These are phyloP conservation scores for Pristionchus entomophagus DNA, from an alignment of 2,888 invertebrate genomes.

Conservation along the genomic window DNA sequence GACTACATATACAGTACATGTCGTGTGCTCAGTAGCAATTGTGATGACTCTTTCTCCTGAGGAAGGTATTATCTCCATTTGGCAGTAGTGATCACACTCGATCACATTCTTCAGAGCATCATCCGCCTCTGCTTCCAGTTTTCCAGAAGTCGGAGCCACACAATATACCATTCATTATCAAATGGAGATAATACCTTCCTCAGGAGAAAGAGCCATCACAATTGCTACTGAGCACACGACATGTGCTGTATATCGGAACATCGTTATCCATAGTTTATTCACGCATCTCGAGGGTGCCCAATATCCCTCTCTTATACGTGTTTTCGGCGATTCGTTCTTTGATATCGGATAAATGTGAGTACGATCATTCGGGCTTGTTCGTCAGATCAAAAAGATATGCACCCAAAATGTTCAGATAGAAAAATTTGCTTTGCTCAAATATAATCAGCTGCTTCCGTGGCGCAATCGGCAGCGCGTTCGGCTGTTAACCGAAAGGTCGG, in stretches of 20 bases:
- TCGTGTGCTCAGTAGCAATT: neutral
- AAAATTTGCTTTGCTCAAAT: too few relatives aligned
- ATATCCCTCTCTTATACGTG: neutral
- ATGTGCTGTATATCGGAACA: neutral
- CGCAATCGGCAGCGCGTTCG: conserved; percentile 62
- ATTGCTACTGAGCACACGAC: neutral
- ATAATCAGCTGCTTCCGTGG: conserved; percentile 39
- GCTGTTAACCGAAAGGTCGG: conserved; percentile 76
- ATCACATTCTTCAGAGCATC: neutral
- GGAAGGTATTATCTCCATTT: neutral
- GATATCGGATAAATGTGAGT: too few relatives aligned
- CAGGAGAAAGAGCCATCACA: neutral
- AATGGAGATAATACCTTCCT: neutral
- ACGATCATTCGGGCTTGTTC: too few relatives aligned
- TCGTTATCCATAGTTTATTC: neutral
- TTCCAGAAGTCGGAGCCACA: neutral
- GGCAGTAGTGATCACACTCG: too few relatives aligned
- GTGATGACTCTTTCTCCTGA: neutral
- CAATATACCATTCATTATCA: neutral
- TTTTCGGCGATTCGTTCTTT: neutral
- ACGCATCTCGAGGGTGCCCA: neutral
- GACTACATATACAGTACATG: neutral
- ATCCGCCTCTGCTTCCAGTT: neutral
- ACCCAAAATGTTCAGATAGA: too few relatives aligned
- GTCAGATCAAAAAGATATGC: too few relatives aligned